phyloP scores from a whole-genome alignment of 2,888 invertebrate genomes.

The Phania funesta region DNA sequence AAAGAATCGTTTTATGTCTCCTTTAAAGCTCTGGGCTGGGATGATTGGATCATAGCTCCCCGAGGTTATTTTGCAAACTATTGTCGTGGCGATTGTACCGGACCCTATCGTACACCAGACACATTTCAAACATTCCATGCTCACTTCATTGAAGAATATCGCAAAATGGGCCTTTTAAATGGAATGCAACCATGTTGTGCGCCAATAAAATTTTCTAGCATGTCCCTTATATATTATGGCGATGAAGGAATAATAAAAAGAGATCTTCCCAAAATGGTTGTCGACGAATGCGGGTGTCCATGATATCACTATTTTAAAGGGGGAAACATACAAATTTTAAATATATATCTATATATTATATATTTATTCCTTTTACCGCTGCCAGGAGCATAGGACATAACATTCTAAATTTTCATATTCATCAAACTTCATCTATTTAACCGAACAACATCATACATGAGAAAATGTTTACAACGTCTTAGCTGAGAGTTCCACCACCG shows the following conservation, averaged over 20 bases:
- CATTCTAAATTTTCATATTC: background rate
- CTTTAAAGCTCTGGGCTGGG: slow-evolving; percentile 95
- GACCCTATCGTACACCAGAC: slow-evolving; percentile 88
- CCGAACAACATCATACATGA: background rate
- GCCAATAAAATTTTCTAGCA: slow-evolving; percentile 93
- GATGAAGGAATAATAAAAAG: slow-evolving; percentile 93
- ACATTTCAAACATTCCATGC: slow-evolving; percentile 93
- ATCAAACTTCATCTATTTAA: background rate
- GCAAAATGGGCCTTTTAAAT: slow-evolving; percentile 86
- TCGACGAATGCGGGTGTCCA: slow-evolving; percentile 97
- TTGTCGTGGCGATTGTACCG: slow-evolving; percentile 93
- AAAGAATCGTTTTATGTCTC: slow-evolving; percentile 95
- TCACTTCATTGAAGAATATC: slow-evolving; percentile 94
- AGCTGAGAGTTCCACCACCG: slow-evolving; percentile 29
- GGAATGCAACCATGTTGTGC: slow-evolving; percentile 96
- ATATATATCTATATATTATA: no score
- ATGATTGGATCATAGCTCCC: slow-evolving; percentile 96
- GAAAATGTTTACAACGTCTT: slow-evolving; percentile 7
- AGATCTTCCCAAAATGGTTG: slow-evolving; percentile 97
- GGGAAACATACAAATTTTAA: background rate
- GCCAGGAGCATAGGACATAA: background rate
- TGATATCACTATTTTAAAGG: slow-evolving; percentile 79
- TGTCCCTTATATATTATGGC: slow-evolving; percentile 96
- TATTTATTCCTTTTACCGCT: background rate
- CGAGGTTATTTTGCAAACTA: slow-evolving; percentile 96